Base-by-base conservation (phyloP, 53 echinoderm and acorn worm genomes). In the Crossaster papposus region DNA sequence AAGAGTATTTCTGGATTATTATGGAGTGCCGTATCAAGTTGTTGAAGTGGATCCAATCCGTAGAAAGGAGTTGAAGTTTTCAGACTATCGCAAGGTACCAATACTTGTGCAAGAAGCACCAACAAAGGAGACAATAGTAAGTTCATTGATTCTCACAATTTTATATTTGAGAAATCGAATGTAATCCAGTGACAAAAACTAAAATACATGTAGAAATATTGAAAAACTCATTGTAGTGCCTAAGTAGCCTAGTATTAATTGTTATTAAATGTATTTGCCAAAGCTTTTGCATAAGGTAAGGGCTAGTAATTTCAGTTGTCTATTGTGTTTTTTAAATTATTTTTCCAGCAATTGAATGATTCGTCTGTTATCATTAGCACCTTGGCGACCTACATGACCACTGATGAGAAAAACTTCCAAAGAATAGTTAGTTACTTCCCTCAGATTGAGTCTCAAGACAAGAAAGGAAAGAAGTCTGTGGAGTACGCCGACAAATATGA, bases 321-420 rank as follows among this genome's bases (percentile, higher is more conserved):
- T 9, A 0, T 62, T 62, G 0, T 62, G 23, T 23, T 23, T 62
- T 9, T 3, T 62, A 2, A n/a, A n/a, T n/a, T n/a, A n/a, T n/a
- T n/a, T n/a, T 68, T 68, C 22, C 89, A 99, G 99, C 99, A 99
- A 99, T 79, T 99, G 93, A 99, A 99, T 91, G 99, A 99, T 73
- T 99, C 99, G 11, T 96, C 96, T 0, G 93, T 96, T 33, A 99
- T 99, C 74, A 93, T 99, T 70, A 99, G 99, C 89, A 91, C 94
- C 30, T 82, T 99, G 79, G 91, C 96, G 9, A 93, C 96, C 24
- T 95, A 90, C 86, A 94, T 94, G 93, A 90, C 89, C 36, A 94
- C 96, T 0, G 94, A 97, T 14, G 89, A 99, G 77, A 95, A 99
- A 65, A 94, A 99, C 80, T 89, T 99, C 11, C 65, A 72, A 28